Evolutionary conservation across 2,797 vertebrate species (phyloP).

Genomic region (Acipenser ruthenus): DNA sequence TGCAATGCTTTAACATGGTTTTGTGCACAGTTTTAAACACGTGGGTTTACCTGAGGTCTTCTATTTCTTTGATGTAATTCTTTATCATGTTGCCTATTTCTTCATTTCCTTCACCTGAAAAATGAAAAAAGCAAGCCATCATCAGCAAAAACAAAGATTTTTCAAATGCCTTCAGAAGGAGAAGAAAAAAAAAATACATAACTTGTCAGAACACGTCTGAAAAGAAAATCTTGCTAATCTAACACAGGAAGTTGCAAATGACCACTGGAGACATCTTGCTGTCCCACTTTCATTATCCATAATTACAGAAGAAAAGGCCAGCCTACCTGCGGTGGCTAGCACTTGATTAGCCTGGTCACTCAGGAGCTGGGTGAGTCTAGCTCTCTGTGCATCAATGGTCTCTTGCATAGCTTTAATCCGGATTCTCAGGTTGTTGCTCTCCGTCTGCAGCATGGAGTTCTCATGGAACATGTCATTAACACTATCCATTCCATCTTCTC

Average conservation of each 20-base stretch:
- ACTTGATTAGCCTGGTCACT: conserved; percentile 82
- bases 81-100: conserved; percentile 96
- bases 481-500: conserved; percentile 88
- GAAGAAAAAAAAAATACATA: too few species aligned
- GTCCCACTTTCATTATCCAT: conserved; percentile 4
- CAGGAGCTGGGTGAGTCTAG: conserved; percentile 77
- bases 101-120: conserved; percentile 84
- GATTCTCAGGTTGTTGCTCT: conserved; percentile 87
- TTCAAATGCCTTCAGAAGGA: too few species aligned
- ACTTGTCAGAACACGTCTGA: too few species aligned
- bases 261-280: neutral
- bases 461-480: conserved; percentile 95
- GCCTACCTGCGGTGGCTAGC: conserved; percentile 75
- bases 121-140: conserved; percentile 11
- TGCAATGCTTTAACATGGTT: too few species aligned
- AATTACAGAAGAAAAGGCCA: neutral
- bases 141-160: too few species aligned
- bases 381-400: conserved; percentile 78
- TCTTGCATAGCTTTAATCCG: conserved; percentile 97
- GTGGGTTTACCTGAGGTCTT: conserved; percentile 78
- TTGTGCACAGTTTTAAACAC: too few species aligned
- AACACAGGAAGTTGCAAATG: too few species aligned
- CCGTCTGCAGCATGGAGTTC: conserved; percentile 87
- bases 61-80: conserved; percentile 94
- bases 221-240: too few species aligned